Conservation (phyloP, 2,888 invertebrate genomes). For the Cheilosia grossa region DNA sequence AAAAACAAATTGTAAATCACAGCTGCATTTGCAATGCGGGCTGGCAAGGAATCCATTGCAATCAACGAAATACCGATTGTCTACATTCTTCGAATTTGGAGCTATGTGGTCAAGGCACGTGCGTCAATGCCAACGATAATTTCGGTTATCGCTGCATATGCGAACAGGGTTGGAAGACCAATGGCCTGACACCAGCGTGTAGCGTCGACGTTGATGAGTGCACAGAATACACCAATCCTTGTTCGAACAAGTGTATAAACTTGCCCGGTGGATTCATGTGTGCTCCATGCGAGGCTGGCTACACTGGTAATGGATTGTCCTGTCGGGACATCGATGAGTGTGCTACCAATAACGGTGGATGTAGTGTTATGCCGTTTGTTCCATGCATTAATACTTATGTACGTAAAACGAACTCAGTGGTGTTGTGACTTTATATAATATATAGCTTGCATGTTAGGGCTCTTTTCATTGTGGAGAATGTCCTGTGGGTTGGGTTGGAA, state of each 20-base stretch:
- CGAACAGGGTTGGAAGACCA: slow-evolving; percentile 94
- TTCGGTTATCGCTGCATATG: slow-evolving; percentile 91
- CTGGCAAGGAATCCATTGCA: slow-evolving; percentile 94
- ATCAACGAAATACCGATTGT: slow-evolving; percentile 89
- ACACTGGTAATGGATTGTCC: slow-evolving; percentile 92
- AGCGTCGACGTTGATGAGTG: slow-evolving; percentile 95
- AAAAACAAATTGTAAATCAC: slow-evolving; percentile 56
- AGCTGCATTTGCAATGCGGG: slow-evolving; percentile 91
- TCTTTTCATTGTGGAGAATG: slow-evolving; percentile 94
- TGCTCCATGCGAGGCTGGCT: slow-evolving; percentile 94
- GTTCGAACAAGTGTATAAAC: slow-evolving; percentile 94
- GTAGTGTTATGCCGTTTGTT: slow-evolving; percentile 91
- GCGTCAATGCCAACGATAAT: slow-evolving; percentile 87
- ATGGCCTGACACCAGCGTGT: slow-evolving; percentile 89
- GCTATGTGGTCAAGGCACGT: slow-evolving; percentile 95
- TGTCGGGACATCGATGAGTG: slow-evolving; percentile 97
- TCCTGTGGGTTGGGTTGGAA: slow-evolving; percentile 93
- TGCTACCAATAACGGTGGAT: slow-evolving; percentile 92
- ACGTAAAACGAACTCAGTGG: slow-evolving; percentile 76
- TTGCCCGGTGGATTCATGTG: slow-evolving; percentile 94
- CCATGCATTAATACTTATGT: slow-evolving; percentile 93
- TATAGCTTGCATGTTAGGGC: slow-evolving; percentile 85
- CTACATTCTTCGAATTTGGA: slow-evolving; percentile 87
- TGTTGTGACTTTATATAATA: not conserved
- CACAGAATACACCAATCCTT: slow-evolving; percentile 86